Percentiles rank a stretch among this genome's conserved stretches.
These are phyloP conservation scores for Sebastes vulpes DNA, from an alignment of 2,797 vertebrate species.

Conservation along the genomic window DNA sequence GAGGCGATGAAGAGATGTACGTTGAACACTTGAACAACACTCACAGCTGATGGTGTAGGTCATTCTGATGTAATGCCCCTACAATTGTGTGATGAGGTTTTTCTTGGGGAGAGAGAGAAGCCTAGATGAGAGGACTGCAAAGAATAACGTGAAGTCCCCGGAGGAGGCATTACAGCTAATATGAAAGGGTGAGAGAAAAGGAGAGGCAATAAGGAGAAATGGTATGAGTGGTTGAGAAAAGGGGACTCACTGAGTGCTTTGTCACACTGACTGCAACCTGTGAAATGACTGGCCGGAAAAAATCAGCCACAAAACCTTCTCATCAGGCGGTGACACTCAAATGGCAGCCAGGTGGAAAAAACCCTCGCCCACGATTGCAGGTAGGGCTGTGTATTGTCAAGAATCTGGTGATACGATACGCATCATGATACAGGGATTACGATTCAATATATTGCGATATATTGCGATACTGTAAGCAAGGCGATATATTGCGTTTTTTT, in stretches of 20 bases:
- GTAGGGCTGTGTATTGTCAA: not conserved
- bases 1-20: constrained; percentile 10
- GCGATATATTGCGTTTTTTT: too few species aligned
- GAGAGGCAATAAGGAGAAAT: not conserved
- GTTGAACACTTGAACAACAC: constrained; percentile 18
- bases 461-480: too few species aligned
- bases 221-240: constrained; percentile 2
- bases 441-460: too few species aligned
- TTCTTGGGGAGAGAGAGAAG: not conserved
- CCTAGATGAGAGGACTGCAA: not conserved
- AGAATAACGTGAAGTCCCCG: constrained; percentile 2
- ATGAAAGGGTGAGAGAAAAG: not conserved
- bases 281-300: constrained; percentile 13
- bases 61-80: constrained; percentile 6
- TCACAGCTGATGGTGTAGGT: constrained; percentile 22
- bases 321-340: constrained; percentile 16
- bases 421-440: too few species aligned
- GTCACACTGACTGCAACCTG: not conserved
- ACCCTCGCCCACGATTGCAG: not conserved
- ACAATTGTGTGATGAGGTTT: not conserved
- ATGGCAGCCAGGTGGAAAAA: not conserved
- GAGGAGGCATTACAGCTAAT: not conserved
- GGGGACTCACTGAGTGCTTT: constrained; percentile 8
- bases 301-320: not conserved
- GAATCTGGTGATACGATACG: too few species aligned